Evolutionary conservation across 2,888 invertebrate genomes (phyloP).

Genomic region (Melinopterus prodromus): DNA sequence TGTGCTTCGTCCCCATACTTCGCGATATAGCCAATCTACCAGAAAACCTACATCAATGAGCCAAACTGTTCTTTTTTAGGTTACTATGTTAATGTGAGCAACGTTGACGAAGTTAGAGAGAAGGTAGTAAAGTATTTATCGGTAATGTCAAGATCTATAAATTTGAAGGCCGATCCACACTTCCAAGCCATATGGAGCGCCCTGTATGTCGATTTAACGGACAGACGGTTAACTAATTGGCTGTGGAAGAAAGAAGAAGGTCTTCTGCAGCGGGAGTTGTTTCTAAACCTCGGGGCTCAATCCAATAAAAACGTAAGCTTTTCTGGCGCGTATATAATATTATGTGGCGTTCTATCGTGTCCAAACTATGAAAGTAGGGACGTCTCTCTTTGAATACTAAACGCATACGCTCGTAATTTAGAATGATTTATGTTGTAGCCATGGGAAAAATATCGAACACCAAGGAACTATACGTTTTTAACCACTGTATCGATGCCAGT

Average conservation of each 20-base stretch:
- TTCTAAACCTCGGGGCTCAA: constrained; percentile 41
- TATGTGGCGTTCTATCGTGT: background rate
- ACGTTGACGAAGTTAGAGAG: constrained; percentile 95
- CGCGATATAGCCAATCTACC: too few species aligned
- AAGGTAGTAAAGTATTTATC: constrained; percentile 93
- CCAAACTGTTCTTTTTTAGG: constrained; percentile 66
- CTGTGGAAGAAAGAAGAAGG: constrained; percentile 87
- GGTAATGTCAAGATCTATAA: constrained; percentile 94
- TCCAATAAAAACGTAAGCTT: constrained; percentile 8
- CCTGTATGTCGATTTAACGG: constrained; percentile 92
- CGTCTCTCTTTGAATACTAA: too few species aligned
- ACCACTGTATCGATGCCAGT: constrained; percentile 94
- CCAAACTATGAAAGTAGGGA: too few species aligned
- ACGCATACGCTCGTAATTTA: background rate
- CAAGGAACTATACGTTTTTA: constrained; percentile 78
- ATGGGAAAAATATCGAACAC: constrained; percentile 67
- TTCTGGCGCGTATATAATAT: background rate
- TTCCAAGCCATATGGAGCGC: constrained; percentile 92
- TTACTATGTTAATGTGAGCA: constrained; percentile 94
- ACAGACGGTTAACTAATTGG: constrained; percentile 90
- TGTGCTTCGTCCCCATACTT: too few species aligned
- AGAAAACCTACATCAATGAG: too few species aligned
- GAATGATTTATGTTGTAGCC: constrained; percentile 55
- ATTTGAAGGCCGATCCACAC: constrained; percentile 76
- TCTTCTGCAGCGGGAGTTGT: constrained; percentile 77